A percentile compares a stretch with the other conserved stretches of the same genome.
Evolutionary conservation across 2,113 vertebrate genomes (phyloP).

Genomic region (Pomatostomus ruficeps): DNA sequence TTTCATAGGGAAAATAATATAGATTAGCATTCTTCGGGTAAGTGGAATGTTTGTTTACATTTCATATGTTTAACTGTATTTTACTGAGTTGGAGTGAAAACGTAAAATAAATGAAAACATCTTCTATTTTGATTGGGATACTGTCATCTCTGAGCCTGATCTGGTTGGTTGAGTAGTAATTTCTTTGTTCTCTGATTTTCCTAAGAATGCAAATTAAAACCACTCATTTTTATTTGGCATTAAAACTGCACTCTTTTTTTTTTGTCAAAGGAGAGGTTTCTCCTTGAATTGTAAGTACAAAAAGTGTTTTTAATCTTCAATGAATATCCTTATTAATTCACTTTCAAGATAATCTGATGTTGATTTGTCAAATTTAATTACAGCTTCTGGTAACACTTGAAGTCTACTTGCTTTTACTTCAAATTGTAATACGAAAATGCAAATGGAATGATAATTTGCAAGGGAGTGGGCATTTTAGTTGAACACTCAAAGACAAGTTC

Average conservation of each 20-base stretch:
- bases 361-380: constrained; percentile 99
- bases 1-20: background rate
- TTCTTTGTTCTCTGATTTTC: constrained; percentile 81
- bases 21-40: background rate
- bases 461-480: constrained; percentile 96
- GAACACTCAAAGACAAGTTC: constrained; percentile 92
- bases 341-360: constrained; percentile 98
- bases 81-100: constrained; percentile 59
- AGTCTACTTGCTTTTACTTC: constrained; percentile 91
- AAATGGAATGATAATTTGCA: constrained; percentile 93
- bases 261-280: constrained; percentile 78
- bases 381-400: constrained; percentile 98
- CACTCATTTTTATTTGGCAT: constrained; percentile 79
- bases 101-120: constrained; percentile 70
- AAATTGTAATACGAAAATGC: constrained; percentile 99
- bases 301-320: constrained; percentile 84
- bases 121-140: constrained; percentile 74
- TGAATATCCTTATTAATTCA: constrained; percentile 93
- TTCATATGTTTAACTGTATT: constrained; percentile 64
- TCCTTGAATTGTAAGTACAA: constrained; percentile 79
- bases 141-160: constrained; percentile 69
- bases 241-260: constrained; percentile 77
- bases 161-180: constrained; percentile 77
- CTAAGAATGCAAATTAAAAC: constrained; percentile 79
- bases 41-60: constrained; percentile 52